Evolutionary conservation across 2,888 invertebrate species (phyloP).

Genomic region (Crepidodera aurea): DNA sequence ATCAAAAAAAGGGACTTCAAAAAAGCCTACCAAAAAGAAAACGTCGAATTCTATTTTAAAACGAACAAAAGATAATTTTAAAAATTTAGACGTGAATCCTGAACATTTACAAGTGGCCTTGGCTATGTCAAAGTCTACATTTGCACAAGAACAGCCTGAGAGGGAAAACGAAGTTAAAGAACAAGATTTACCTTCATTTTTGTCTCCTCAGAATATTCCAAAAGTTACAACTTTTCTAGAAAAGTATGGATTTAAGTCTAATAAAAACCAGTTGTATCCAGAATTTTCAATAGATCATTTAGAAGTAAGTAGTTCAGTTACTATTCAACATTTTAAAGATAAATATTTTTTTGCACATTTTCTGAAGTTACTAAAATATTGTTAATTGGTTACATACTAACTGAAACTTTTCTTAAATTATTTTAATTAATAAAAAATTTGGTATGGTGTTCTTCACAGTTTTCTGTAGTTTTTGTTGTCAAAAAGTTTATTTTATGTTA

Average conservation of each 20-base stretch:
- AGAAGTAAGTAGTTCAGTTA: conserved; percentile 28
- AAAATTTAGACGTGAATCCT: conserved; percentile 66
- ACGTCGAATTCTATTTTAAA: conserved; percentile 57
- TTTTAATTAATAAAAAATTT: too few relatives aligned
- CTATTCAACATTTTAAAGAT: too few relatives aligned
- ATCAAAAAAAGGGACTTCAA: conserved; percentile 34
- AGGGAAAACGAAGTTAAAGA: conserved; percentile 31
- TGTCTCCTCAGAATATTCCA: conserved; percentile 40
- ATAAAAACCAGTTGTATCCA: conserved; percentile 32
- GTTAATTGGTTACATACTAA: too few relatives aligned
- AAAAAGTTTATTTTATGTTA: too few relatives aligned
- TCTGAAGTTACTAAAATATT: too few relatives aligned
- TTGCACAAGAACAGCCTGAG: conserved; percentile 43
- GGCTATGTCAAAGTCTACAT: conserved; percentile 70
- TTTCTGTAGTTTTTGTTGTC: too few relatives aligned
- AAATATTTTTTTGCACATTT: too few relatives aligned
- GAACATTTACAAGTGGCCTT: conserved; percentile 74
- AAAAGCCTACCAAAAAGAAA: conserved; percentile 42
- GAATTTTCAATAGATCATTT: conserved; percentile 15
- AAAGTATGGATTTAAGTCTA: conserved; percentile 68
- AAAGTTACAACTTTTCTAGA: conserved; percentile 65
- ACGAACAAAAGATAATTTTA: conserved; percentile 62
- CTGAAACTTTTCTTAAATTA: too few relatives aligned
- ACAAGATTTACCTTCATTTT: conserved; percentile 28
- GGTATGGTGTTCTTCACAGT: too few relatives aligned